A percentile compares a stretch with the other conserved stretches of the same genome.
Conservation (phyloP, 1,140 invertebrate species). For the Cotesia chilonis region DNA sequence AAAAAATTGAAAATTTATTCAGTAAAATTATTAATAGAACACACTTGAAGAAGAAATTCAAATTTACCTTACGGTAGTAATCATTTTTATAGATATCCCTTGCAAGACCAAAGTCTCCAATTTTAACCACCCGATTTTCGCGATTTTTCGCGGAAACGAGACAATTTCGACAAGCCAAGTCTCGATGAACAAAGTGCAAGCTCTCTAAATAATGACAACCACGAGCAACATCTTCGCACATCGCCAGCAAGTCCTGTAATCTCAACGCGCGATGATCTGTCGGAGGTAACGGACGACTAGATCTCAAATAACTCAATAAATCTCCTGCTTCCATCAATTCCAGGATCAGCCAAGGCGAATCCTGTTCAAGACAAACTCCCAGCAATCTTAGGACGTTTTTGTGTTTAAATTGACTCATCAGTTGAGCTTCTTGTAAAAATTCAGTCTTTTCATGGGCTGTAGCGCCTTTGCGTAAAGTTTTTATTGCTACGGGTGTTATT, state of each 20-base stretch:
- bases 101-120: slow-evolving; percentile 94
- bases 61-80: slow-evolving; percentile 88
- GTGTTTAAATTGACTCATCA: slow-evolving; percentile 98
- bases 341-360: slow-evolving; percentile 92
- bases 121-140: slow-evolving; percentile 86
- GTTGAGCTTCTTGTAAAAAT: slow-evolving; percentile 94
- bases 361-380: slow-evolving; percentile 93
- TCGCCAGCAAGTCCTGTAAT: slow-evolving; percentile 84
- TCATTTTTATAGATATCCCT: slow-evolving; percentile 96
- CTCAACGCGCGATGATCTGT: slow-evolving; percentile 70
- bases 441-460: slow-evolving; percentile 89
- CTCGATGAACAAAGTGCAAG: slow-evolving; percentile 95
- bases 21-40: too few species aligned
- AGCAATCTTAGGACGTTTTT: slow-evolving; percentile 92
- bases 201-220: slow-evolving; percentile 94
- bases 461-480: slow-evolving; percentile 94
- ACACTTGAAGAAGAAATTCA: neutral
- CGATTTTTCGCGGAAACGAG: slow-evolving; percentile 80
- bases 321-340: slow-evolving; percentile 98
- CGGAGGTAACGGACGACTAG: slow-evolving; percentile 72
- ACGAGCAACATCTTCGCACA: slow-evolving; percentile 93
- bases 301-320: slow-evolving; percentile 86
- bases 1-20: slow-evolving; percentile 2
- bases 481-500: slow-evolving; percentile 60
- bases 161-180: slow-evolving; percentile 94